Evolutionary conservation across 2,888 invertebrate genomes (phyloP), one percentile per base, ranked within the genome.

Genomic region (Limnephilus rhombicus): DNA sequence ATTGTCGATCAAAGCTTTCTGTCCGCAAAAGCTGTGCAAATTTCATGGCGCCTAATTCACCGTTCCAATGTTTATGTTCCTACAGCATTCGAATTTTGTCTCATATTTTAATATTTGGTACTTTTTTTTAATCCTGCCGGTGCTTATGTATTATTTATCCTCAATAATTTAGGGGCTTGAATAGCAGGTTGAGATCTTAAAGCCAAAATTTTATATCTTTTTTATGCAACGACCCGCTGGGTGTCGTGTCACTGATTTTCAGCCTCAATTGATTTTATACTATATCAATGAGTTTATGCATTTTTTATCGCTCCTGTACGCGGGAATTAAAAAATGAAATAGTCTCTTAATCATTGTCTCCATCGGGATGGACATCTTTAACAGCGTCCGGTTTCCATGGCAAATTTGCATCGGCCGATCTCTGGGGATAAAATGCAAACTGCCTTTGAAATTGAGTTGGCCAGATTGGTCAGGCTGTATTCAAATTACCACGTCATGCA

Each of bases 311-410:
- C 68, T 68, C 68, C 68, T 68, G 68, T 68, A 68, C 24, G 68
- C 68, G n/a, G 24, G 68, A 68, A 68, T 68, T 68, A 68, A 68
- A 68, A 68, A 68, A 24, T n/a, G 68, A n/a, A 68, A 68, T n/a
- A n/a, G 68, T 68, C 68, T n/a, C 68, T 87, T 87, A 53, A 87
- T 87, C 87, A 87, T n/a, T 87, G 87, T 87, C 87, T 49, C 29
- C 87, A 53, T 87, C 34, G 85, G 24, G 85, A 85, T 85, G 41
- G 85, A 41, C 41, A 85, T 85, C 41, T 83, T 37, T 83, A 15
- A 12, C 87, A 53, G 49, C 87, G 87, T 87, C 87, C 53, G 49
- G 87, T 87, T 87, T 49, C 87, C 49, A 68, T n/a, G 68, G 87
- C 31, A 34, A 53, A 87, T 87, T 87, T 87, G 87, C 87, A 87